Percentiles rank a stretch among this genome's conserved stretches.
Conservation (phyloP, 2,888 invertebrate species). For the Sminthurides aquaticus region DNA sequence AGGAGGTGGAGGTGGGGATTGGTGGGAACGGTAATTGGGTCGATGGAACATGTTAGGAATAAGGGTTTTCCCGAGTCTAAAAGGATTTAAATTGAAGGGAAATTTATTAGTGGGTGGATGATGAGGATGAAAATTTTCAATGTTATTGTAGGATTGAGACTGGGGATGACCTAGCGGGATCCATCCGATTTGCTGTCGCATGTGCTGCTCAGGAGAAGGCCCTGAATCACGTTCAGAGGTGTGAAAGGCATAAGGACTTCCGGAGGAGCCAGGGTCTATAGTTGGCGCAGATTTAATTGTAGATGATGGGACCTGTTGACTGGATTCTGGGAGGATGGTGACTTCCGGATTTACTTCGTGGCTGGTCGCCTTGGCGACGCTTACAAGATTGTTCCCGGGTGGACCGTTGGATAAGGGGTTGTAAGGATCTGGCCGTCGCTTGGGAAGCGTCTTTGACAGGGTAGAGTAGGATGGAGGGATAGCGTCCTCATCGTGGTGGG, state of each 20-base stretch:
- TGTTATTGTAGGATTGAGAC: background rate
- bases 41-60: constrained; percentile 13
- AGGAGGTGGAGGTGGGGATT: constrained; percentile 4
- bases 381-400: background rate
- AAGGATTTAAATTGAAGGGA: constrained; percentile 9
- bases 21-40: constrained; percentile 4
- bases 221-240: background rate
- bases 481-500: background rate
- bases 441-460: constrained; percentile 11
- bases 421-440: background rate
- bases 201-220: background rate
- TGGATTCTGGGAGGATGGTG: background rate
- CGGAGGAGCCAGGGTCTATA: background rate
- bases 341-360: background rate
- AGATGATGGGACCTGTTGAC: background rate
- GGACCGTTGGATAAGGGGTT: background rate
- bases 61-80: constrained; percentile 11
- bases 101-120: background rate
- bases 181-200: constrained; percentile 16
- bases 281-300: background rate
- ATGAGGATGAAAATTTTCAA: constrained; percentile 4
- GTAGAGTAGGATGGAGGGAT: constrained; percentile 28
- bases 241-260: background rate
- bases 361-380: background rate
- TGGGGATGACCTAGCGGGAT: constrained; percentile 8